Conservation (phyloP, 2,113 vertebrate genomes). For the Brienomyrus brachyistius region DNA sequence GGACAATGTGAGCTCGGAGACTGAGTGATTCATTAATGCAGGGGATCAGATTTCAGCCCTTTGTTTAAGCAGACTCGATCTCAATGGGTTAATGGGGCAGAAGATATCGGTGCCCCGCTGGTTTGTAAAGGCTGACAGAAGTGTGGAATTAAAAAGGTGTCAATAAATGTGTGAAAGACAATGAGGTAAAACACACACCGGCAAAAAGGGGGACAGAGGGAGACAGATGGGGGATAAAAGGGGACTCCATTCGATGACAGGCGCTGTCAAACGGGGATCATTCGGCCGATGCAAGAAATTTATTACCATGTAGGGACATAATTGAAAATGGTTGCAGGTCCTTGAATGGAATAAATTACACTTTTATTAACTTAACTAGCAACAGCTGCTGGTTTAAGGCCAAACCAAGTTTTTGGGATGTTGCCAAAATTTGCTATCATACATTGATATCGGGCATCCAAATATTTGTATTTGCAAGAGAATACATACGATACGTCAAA, state of each 20-base stretch:
- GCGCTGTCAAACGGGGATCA: slow-evolving; percentile 14
- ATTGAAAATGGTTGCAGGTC: slow-evolving; percentile 6
- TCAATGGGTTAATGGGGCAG: slow-evolving; percentile 76
- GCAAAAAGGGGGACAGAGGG: slow-evolving; percentile 39
- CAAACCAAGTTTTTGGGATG: slow-evolving; percentile 9
- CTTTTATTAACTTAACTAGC: slow-evolving; percentile 6
- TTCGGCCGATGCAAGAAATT: slow-evolving; percentile 9
- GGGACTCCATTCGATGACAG: slow-evolving; percentile 20
- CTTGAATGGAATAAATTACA: slow-evolving; percentile 10
- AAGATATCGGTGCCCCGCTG: slow-evolving; percentile 52
- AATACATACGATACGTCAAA: neutral
- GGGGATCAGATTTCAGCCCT: slow-evolving; percentile 51
- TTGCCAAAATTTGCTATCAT: neutral
- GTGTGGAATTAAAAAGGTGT: slow-evolving; percentile 55
- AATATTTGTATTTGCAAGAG: neutral
- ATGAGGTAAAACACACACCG: slow-evolving; percentile 57
- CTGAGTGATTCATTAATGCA: slow-evolving; percentile 48
- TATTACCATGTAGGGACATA: slow-evolving; percentile 3
- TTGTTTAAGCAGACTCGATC: slow-evolving; percentile 62
- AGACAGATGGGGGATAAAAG: slow-evolving; percentile 63
- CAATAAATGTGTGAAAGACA: slow-evolving; percentile 56
- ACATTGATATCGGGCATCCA: neutral
- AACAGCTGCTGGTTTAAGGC: neutral
- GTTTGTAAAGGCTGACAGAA: slow-evolving; percentile 51
- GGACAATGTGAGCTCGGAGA: slow-evolving; percentile 46